phyloP scores from a whole-genome alignment of 2,888 invertebrate genomes.

The Anorthoa munda region DNA sequence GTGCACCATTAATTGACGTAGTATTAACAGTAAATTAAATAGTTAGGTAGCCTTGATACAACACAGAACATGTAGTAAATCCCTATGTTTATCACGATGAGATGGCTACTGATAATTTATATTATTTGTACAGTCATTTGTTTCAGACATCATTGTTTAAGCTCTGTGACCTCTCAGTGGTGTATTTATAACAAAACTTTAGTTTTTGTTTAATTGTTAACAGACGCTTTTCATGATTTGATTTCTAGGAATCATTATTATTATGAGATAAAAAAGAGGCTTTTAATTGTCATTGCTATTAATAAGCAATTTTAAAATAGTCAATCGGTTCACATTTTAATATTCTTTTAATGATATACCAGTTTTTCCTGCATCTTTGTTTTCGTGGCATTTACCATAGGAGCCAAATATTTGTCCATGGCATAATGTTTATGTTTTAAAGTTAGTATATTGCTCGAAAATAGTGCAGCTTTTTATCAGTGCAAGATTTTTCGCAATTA shows the following conservation, averaged over 20 bases:
- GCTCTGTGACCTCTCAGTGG: conserved; percentile 29
- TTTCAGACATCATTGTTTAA: conserved; percentile 35
- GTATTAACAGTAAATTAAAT: background rate
- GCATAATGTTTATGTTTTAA: too few species aligned
- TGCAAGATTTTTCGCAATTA: too few species aligned
- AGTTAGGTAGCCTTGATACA: conserved; percentile 4
- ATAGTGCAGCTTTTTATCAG: too few species aligned
- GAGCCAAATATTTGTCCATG: too few species aligned
- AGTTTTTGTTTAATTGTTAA: conserved; percentile 20
- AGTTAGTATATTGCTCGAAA: too few species aligned
- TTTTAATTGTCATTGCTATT: too few species aligned
- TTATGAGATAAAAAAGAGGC: background rate
- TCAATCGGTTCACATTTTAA: too few species aligned
- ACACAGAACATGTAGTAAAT: background rate
- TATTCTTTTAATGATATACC: too few species aligned
- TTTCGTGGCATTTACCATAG: too few species aligned
- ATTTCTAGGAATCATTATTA: background rate
- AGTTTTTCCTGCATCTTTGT: too few species aligned
- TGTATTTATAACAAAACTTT: conserved; percentile 5
- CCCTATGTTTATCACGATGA: conserved; percentile 10
- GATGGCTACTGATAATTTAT: conserved; percentile 41
- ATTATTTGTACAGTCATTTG: conserved; percentile 37
- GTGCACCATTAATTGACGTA: background rate
- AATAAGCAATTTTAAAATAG: too few species aligned
- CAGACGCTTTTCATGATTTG: background rate